Evolutionary conservation across 64 coral and sea anemone species (phyloP).

Genomic region (Pachyseris speciosa): DNA sequence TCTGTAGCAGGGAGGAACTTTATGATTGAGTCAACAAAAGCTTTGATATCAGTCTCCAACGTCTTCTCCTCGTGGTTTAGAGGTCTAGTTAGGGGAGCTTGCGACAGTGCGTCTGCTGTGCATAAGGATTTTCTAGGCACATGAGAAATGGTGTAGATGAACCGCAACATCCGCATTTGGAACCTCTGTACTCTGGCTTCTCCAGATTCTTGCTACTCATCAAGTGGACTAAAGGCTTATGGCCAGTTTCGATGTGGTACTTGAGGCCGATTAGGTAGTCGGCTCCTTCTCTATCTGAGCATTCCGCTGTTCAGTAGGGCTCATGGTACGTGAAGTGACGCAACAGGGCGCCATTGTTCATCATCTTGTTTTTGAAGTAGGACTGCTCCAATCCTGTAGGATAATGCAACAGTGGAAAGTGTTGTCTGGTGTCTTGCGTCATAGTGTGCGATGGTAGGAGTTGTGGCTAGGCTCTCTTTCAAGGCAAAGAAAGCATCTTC

Average conservation of each 20-base stretch:
- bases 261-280: slow-evolving; percentile 8
- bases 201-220: slow-evolving; percentile 10
- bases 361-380: not conserved
- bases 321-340: slow-evolving; percentile 7
- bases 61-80: no score
- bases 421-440: not conserved
- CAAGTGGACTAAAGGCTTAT: slow-evolving; percentile 2
- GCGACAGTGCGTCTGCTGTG: no score
- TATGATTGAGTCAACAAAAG: no score
- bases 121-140: slow-evolving; percentile 64
- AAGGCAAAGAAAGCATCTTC: not conserved
- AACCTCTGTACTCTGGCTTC: not conserved
- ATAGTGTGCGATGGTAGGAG: not conserved
- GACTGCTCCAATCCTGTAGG: not conserved
- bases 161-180: slow-evolving; percentile 5
- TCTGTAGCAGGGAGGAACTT: not conserved
- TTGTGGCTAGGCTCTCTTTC: not conserved
- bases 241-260: not conserved
- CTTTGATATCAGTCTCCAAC: no score
- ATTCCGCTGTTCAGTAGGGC: not conserved
- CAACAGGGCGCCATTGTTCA: not conserved
- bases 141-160: slow-evolving; percentile 25
- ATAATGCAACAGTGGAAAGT: not conserved
- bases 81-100: no score
- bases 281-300: slow-evolving; percentile 39